These are phyloP conservation scores for Mizuhopecten yessoensis DNA, from an alignment of 1,140 invertebrate genomes.

Conservation along the genomic window DNA sequence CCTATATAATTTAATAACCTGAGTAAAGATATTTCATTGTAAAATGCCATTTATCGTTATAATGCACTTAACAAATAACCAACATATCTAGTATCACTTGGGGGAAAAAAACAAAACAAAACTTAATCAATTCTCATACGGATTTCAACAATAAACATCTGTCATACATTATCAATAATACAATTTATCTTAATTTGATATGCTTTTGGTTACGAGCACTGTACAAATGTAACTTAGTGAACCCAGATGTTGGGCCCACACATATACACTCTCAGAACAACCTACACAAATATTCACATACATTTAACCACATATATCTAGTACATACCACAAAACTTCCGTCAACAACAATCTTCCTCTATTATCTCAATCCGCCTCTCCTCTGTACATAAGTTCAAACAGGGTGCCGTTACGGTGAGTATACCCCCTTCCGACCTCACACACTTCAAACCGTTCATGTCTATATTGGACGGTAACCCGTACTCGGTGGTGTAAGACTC, in stretches of 20 bases:
- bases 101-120: too few species aligned
- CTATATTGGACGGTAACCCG: neutral
- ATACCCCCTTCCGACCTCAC: neutral
- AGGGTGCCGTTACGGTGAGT: neutral
- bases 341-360: neutral
- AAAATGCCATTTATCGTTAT: neutral
- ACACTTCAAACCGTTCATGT: neutral
- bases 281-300: neutral
- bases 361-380: slow-evolving; percentile 12
- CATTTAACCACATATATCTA: neutral
- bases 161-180: too few species aligned
- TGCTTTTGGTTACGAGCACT: too few species aligned
- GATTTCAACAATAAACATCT: too few species aligned
- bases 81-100: too few species aligned
- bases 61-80: too few species aligned
- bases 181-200: too few species aligned
- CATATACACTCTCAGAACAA: neutral
- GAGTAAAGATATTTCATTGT: neutral
- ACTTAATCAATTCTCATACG: too few species aligned
- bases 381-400: neutral
- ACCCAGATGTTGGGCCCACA: neutral
- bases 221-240: too few species aligned
- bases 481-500: slow-evolving; percentile 9
- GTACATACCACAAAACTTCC: neutral
- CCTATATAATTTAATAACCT: neutral